These are phyloP conservation scores for Trachymyrmex septentrionalis DNA, from an alignment of 1,140 invertebrate species.

Conservation along the genomic window DNA sequence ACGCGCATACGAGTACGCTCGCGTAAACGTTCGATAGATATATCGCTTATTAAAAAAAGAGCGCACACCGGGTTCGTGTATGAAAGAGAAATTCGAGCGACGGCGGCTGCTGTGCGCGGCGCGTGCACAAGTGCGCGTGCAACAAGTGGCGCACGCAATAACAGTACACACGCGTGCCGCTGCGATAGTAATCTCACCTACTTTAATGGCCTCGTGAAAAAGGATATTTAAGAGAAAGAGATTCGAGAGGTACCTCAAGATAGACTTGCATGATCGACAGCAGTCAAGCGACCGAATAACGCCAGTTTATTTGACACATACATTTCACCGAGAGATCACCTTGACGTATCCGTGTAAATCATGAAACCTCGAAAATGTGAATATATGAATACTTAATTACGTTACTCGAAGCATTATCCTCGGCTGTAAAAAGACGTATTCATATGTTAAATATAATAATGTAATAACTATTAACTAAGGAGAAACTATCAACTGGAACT, in stretches of 20 bases:
- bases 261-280: neutral
- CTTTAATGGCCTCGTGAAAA: slow-evolving; percentile 5
- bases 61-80: neutral
- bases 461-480: neutral
- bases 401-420: neutral
- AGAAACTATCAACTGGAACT: neutral
- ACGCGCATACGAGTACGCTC: neutral
- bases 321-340: neutral
- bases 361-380: neutral
- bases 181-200: slow-evolving; percentile 44
- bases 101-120: slow-evolving; percentile 36
- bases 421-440: neutral
- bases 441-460: neutral
- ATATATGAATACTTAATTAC: neutral
- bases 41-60: slow-evolving; percentile 58
- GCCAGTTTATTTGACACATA: neutral
- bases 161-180: slow-evolving; percentile 37
- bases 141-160: slow-evolving; percentile 57
- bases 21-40: slow-evolving; percentile 21
- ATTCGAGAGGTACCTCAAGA: neutral
- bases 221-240: neutral
- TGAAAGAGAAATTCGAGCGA: slow-evolving; percentile 51
- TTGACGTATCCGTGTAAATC: neutral
- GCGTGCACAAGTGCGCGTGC: slow-evolving; percentile 52
- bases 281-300: neutral